Evolutionary conservation across 92 coral and sea anemone genomes (phyloP).

Genomic region (Chrysogorgia sp.): DNA sequence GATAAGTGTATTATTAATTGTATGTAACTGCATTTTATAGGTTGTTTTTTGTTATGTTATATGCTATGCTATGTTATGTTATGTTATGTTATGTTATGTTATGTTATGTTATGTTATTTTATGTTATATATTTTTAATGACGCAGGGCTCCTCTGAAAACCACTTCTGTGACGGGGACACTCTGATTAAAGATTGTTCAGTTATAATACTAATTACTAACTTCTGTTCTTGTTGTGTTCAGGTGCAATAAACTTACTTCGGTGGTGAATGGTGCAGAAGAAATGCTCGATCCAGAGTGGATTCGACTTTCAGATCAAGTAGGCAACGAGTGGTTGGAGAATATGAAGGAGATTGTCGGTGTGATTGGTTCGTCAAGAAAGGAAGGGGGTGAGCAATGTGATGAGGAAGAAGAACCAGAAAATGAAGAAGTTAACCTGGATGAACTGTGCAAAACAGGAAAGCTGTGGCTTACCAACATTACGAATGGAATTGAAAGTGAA

Average conservation of each 20-base stretch:
- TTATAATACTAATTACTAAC: not conserved
- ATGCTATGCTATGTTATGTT: too few relatives aligned
- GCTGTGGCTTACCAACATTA: conserved; percentile 85
- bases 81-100: too few relatives aligned
- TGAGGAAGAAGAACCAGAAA: conserved; percentile 48
- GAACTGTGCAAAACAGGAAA: conserved; percentile 68
- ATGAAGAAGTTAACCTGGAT: conserved; percentile 69
- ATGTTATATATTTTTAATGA: too few relatives aligned
- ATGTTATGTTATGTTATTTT: too few relatives aligned
- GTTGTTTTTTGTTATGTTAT: too few relatives aligned
- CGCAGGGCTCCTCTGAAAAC: too few relatives aligned
- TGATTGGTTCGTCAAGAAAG: conserved; percentile 86
- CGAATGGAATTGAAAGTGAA: conserved; percentile 88
- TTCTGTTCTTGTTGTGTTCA: conserved; percentile 35
- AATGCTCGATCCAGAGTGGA: conserved; percentile 91
- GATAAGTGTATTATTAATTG: too few relatives aligned
- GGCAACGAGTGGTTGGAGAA: conserved; percentile 84
- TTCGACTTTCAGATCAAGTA: conserved; percentile 76
- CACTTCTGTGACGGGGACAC: too few relatives aligned
- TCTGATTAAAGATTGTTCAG: too few relatives aligned
- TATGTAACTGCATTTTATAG: too few relatives aligned
- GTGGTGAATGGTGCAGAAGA: conserved; percentile 79
- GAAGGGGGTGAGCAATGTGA: conserved; percentile 78
- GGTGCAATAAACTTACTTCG: conserved; percentile 86
- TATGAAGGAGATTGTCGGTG: conserved; percentile 61